Evolutionary conservation across 1,140 invertebrate genomes (phyloP).

Genomic region (Conus betulinus): DNA sequence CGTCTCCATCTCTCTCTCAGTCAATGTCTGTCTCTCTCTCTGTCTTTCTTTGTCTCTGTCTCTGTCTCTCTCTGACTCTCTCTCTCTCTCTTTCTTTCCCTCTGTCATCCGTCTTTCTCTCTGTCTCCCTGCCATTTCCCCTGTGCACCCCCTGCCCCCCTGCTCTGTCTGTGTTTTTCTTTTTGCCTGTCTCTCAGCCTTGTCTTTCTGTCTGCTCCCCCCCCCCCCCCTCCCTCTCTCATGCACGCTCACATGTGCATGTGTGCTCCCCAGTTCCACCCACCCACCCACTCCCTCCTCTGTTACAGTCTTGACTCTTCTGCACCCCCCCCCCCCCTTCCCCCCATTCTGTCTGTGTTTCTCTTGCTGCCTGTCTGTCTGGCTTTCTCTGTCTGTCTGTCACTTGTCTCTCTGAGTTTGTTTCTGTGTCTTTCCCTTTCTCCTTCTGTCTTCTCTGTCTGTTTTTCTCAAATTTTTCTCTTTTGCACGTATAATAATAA

Average conservation of each 20-base stretch:
- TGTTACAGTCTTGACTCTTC: not conserved
- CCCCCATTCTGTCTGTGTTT: not conserved
- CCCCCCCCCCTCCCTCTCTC: not conserved
- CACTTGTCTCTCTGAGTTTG: not conserved
- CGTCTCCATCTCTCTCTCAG: not conserved
- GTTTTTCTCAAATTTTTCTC: too few species aligned
- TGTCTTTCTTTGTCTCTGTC: constrained; percentile 25
- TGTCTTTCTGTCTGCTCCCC: not conserved
- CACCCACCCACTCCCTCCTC: not conserved
- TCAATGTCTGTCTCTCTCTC: constrained; percentile 14
- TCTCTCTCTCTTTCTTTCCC: not conserved
- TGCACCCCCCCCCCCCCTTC: not conserved
- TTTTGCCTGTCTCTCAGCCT: not conserved
- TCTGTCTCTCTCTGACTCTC: constrained; percentile 12
- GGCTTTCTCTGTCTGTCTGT: not conserved
- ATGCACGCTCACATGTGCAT: too few species aligned
- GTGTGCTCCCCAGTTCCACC: too few species aligned
- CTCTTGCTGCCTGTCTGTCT: constrained; percentile 9
- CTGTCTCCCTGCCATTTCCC: too few species aligned
- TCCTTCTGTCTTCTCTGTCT: not conserved
- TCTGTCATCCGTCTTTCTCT: not conserved
- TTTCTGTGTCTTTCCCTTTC: not conserved
- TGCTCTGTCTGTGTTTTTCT: too few species aligned
- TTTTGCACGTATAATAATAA: too few species aligned
- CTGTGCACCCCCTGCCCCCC: not conserved